Evolutionary conservation across 2,888 invertebrate genomes (phyloP).

Genomic region (Pseudococcus viburni): DNA sequence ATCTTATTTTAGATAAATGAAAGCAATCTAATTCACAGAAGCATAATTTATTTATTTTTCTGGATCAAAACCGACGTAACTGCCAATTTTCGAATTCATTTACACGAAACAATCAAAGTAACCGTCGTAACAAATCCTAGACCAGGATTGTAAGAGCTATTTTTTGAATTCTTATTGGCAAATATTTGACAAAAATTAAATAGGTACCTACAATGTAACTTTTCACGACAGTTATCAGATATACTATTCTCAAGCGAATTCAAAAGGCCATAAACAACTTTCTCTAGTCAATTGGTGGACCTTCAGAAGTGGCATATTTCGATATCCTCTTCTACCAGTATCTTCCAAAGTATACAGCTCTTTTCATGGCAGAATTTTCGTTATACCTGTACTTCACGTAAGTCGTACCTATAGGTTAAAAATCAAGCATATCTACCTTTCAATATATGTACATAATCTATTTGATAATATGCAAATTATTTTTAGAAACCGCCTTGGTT

Average conservation of each 20-base stretch:
- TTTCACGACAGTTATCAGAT: conserved; percentile 76
- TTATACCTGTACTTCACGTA: conserved; percentile 83
- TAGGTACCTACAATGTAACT: background rate
- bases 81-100: conserved; percentile 73
- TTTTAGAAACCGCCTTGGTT: conserved; percentile 81
- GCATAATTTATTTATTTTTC: conserved; percentile 79
- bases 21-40: conserved; percentile 76
- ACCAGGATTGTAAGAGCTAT: conserved; percentile 75
- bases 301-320: conserved; percentile 76
- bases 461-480: background rate
- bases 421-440: background rate
- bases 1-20: conserved; percentile 72
- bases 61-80: conserved; percentile 76
- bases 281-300: conserved; percentile 83
- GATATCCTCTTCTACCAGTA: conserved; percentile 78
- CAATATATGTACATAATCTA: background rate
- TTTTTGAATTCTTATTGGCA: background rate
- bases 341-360: conserved; percentile 77
- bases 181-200: background rate
- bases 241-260: conserved; percentile 81
- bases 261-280: conserved; percentile 75
- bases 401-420: conserved; percentile 69
- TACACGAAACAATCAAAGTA: conserved; percentile 76
- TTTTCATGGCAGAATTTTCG: conserved; percentile 78
- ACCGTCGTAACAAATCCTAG: conserved; percentile 79